Conservation (phyloP, 2,113 vertebrate species). For the Artemisiospiza belli region DNA sequence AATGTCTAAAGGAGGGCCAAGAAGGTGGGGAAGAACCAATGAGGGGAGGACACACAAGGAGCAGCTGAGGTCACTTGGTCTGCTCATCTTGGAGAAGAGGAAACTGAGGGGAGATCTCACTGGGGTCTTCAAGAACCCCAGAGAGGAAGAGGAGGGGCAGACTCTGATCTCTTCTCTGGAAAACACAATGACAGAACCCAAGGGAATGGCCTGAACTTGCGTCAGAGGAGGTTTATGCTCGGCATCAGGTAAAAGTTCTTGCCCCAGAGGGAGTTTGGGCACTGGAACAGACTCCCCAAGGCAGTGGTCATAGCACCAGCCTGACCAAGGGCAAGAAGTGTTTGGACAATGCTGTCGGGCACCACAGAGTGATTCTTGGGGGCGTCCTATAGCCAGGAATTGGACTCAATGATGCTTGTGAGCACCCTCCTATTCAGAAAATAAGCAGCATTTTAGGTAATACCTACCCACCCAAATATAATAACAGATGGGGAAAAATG, state of each 20-base stretch:
- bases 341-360: neutral
- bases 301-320: neutral
- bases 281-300: neutral
- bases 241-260: neutral
- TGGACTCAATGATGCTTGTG: neutral
- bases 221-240: neutral
- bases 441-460: neutral
- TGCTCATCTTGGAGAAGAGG: neutral
- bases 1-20: neutral
- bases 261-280: neutral
- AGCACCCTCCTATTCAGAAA: neutral
- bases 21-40: neutral
- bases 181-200: neutral
- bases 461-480: neutral
- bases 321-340: neutral
- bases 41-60: neutral
- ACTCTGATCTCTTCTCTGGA: neutral
- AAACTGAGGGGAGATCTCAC: neutral
- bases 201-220: neutral
- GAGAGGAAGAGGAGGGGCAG: neutral
- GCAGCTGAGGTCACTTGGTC: fast-evolving
- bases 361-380: neutral
- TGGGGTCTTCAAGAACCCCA: neutral
- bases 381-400: neutral
- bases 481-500: neutral